These are phyloP conservation scores for Plodia interpunctella DNA, from an alignment of 1,140 invertebrate genomes.

Conservation along the genomic window DNA sequence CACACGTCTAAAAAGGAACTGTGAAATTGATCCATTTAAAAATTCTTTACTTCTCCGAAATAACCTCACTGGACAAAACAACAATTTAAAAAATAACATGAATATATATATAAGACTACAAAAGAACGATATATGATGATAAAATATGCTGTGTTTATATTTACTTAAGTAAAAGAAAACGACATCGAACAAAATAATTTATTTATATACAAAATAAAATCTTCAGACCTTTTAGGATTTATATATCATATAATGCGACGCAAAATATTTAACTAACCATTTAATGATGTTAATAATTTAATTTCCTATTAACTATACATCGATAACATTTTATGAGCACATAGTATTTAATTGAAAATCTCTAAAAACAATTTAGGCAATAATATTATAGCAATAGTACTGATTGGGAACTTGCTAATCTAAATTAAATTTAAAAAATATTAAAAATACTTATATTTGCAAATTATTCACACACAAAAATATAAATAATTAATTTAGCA, in stretches of 20 bases:
- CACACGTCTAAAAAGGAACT: conserved; percentile 42
- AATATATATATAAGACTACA: too few relatives aligned
- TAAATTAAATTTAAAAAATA: too few relatives aligned
- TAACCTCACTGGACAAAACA: too few relatives aligned
- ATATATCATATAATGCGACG: not conserved
- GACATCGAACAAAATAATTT: not conserved
- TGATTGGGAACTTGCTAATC: too few relatives aligned
- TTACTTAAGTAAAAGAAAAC: not conserved
- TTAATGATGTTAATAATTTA: not conserved
- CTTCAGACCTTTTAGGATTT: conserved; percentile 7
- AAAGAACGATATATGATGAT: too few relatives aligned
- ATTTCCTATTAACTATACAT: not conserved
- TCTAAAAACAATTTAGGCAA: too few relatives aligned
- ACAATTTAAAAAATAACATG: too few relatives aligned
- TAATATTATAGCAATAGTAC: too few relatives aligned
- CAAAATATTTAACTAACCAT: not conserved
- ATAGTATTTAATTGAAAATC: not conserved
- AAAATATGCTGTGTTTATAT: too few relatives aligned
- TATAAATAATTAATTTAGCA: not conserved
- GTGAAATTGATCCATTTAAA: conserved; percentile 30
- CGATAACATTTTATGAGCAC: not conserved
- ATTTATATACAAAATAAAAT: conserved; percentile 4
- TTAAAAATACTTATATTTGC: too few relatives aligned
- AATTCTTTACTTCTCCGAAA: not conserved
- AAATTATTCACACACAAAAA: too few relatives aligned